Base-by-base conservation (phyloP, 2,113 vertebrate species). In the Speoplatyrhinus poulsoni region DNA sequence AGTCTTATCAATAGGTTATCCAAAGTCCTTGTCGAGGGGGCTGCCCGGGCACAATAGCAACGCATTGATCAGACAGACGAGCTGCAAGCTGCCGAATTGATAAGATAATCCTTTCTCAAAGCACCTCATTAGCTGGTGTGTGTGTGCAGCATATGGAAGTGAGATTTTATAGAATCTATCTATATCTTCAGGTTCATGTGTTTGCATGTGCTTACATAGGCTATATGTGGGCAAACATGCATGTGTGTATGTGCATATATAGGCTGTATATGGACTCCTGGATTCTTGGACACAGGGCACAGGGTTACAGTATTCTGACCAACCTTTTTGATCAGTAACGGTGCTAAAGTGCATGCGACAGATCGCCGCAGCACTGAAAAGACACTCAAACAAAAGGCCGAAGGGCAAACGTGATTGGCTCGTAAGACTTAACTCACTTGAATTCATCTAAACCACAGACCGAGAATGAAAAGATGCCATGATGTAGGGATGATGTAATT, bases 91-190 rank as follows among this genome's bases (percentile, higher is more conserved):
- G 87, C 81, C 83, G 84, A 84, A 77, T 88, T 93, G 92, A 94
- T 93, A 92, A 93, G 89, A 75, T 92, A 93, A 92, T 92, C 90
- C 87, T 68, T 90, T 69, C 76, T 69, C 77, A 78, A 84, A 87
- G 69, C 82, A 76, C 70, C 83, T 76, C 75, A 19, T 65, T 73
- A 72, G 77, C 80, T 17, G 75, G 67, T 74, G 83, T 58, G 41
- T 49, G 47, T 73, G 84, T 46, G 73, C 62, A 47, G 82, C 73
- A 77, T 84, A 69, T 75, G 66, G 75, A 80, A 79, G 67, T 36
- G 4, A 26, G 54, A 46, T 64, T 73, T 73, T 46, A 26, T 26
- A 9, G 60, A 65, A 75, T 65, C 56, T 62, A 56, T 61, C 15
- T 54, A 46, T 67, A 13, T 33, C 46, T 65, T 32, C 16, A 16